Conservation (phyloP, 2,888 invertebrate genomes). For the Drosophila paramelanica region DNA sequence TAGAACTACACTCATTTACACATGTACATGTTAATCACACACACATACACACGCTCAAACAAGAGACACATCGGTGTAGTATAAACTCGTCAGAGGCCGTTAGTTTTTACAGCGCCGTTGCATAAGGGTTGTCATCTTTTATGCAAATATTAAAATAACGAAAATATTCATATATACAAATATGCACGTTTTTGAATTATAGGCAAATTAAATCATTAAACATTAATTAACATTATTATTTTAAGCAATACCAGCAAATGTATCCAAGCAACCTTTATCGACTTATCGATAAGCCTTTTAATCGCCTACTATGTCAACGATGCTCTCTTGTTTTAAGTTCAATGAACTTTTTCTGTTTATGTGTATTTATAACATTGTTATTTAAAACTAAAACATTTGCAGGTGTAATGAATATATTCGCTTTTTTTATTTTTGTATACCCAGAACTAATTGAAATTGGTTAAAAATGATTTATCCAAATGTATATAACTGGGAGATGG, state of each 20-base stretch:
- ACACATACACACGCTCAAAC: constrained; percentile 28
- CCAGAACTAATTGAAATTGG: no score
- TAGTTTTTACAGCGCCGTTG: constrained; percentile 48
- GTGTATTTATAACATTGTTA: neutral
- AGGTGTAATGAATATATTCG: no score
- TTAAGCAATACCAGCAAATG: neutral
- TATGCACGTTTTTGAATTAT: neutral
- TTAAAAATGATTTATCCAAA: no score
- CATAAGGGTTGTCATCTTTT: constrained; percentile 25
- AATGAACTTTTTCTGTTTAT: no score
- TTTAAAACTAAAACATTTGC: no score
- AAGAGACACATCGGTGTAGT: constrained; percentile 33
- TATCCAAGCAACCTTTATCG: neutral
- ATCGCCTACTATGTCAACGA: neutral
- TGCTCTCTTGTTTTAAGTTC: neutral
- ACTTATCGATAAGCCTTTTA: neutral
- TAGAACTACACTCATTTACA: constrained; percentile 65
- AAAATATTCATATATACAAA: neutral
- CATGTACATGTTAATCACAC: constrained; percentile 48
- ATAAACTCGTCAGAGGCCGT: constrained; percentile 30
- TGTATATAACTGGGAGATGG: no score
- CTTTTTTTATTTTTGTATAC: no score
- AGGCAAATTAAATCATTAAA: neutral
- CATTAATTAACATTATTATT: neutral
- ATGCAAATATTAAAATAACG: neutral